Evolutionary conservation across 2,888 invertebrate genomes (phyloP).

Genomic region (Tridacna crocea): DNA sequence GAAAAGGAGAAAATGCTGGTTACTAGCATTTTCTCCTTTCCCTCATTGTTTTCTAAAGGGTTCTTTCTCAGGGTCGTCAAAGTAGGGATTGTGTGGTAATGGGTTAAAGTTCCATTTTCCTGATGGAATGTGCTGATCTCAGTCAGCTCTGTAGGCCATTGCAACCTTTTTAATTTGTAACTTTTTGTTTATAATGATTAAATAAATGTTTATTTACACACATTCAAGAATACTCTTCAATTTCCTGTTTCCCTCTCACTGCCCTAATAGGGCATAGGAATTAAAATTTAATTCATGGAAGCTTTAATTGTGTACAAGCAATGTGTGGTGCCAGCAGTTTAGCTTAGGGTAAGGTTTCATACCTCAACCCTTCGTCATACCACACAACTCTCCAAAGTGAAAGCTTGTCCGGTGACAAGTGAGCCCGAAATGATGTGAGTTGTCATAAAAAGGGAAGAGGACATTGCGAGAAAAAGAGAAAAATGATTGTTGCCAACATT

Average conservation of each 20-base stretch:
- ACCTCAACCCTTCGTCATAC: no score
- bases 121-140: not conserved
- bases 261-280: not conserved
- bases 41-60: not conserved
- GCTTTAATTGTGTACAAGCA: no score
- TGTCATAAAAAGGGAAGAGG: not conserved
- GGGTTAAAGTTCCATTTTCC: not conserved
- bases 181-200: not conserved
- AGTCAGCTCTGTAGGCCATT: not conserved
- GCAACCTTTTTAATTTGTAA: not conserved
- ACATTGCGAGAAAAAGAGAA: not conserved
- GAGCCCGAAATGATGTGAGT: no score
- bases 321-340: no score
- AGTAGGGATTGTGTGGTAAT: no score
- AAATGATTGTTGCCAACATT: not conserved
- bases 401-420: not conserved
- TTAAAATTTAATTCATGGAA: not conserved
- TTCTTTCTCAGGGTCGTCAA: not conserved
- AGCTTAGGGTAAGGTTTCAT: no score
- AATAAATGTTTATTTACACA: not conserved
- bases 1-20: not conserved
- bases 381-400: not conserved
- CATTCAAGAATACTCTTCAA: not conserved
- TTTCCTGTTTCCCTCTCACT: not conserved
- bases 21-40: not conserved